These are phyloP conservation scores for Drosophila gunungcola DNA, from an alignment of 1,140 invertebrate species.

Conservation along the genomic window DNA sequence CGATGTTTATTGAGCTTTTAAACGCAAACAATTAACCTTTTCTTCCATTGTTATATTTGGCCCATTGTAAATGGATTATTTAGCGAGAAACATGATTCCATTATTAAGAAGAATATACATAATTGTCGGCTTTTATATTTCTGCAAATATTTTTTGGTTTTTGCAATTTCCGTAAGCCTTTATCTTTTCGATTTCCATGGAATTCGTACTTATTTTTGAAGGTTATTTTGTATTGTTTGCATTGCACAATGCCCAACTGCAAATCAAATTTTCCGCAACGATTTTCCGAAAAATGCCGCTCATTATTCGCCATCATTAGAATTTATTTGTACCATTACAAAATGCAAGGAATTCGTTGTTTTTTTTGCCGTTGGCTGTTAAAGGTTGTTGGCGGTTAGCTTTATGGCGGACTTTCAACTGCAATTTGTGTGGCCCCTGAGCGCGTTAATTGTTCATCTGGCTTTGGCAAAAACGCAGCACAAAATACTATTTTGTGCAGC, in stretches of 20 bases:
- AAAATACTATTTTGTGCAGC: slow-evolving; percentile 35
- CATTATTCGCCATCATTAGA: slow-evolving; percentile 42
- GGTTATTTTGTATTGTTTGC: slow-evolving; percentile 25
- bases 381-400: slow-evolving; percentile 2
- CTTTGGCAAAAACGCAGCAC: slow-evolving; percentile 19
- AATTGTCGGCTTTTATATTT: not conserved
- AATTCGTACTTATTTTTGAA: slow-evolving; percentile 12
- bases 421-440: slow-evolving; percentile 39
- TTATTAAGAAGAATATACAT: not conserved
- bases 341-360: slow-evolving; percentile 29
- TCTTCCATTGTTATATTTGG: not conserved
- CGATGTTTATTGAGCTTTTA: not conserved
- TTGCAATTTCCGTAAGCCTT: not conserved
- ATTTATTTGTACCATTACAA: slow-evolving; percentile 39
- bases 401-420: slow-evolving; percentile 36
- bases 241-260: slow-evolving; percentile 28
- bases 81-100: not conserved
- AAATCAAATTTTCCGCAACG: slow-evolving; percentile 35
- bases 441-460: slow-evolving; percentile 48
- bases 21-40: too few relatives aligned
- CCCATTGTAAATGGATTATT: slow-evolving; percentile 1
- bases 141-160: not conserved
- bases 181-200: not conserved
- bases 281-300: slow-evolving; percentile 27
- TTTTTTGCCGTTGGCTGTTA: not conserved